These are phyloP conservation scores for Patella ulyssiponensis DNA, from an alignment of 2,888 invertebrate genomes.

Conservation along the genomic window DNA sequence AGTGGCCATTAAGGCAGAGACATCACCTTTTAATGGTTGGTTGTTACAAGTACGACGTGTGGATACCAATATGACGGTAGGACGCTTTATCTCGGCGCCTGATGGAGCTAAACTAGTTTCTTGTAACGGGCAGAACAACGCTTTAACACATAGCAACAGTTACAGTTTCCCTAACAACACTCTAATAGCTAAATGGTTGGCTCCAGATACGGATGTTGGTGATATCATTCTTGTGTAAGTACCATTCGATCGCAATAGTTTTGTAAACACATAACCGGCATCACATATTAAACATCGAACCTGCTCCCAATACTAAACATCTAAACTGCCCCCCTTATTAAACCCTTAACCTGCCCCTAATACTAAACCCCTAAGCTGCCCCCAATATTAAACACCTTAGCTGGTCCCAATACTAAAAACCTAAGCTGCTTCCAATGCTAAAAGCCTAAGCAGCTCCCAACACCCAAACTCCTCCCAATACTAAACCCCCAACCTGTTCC, in stretches of 20 bases:
- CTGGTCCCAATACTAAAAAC: too few species aligned
- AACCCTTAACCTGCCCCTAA: too few species aligned
- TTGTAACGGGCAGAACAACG: not conserved
- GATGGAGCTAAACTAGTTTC: not conserved
- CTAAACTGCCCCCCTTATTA: too few species aligned
- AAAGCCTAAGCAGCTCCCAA: too few species aligned
- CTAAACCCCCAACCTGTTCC: too few species aligned
- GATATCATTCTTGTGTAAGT: not conserved
- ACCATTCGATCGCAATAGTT: not conserved
- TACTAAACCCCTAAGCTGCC: too few species aligned
- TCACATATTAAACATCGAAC: too few species aligned
- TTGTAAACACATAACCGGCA: too few species aligned
- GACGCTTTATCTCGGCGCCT: not conserved
- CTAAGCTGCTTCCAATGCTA: too few species aligned
- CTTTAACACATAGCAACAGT: not conserved
- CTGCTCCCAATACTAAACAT: too few species aligned
- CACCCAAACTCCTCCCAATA: too few species aligned
- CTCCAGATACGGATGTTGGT: not conserved
- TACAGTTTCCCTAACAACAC: not conserved
- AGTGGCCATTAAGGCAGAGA: not conserved
- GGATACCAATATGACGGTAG: not conserved
- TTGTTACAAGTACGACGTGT: not conserved
- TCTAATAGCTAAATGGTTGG: not conserved
- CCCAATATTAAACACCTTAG: too few species aligned
- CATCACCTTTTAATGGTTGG: not conserved